These are phyloP conservation scores for Linepithema humile DNA, from an alignment of 1,140 invertebrate genomes.

Conservation along the genomic window DNA sequence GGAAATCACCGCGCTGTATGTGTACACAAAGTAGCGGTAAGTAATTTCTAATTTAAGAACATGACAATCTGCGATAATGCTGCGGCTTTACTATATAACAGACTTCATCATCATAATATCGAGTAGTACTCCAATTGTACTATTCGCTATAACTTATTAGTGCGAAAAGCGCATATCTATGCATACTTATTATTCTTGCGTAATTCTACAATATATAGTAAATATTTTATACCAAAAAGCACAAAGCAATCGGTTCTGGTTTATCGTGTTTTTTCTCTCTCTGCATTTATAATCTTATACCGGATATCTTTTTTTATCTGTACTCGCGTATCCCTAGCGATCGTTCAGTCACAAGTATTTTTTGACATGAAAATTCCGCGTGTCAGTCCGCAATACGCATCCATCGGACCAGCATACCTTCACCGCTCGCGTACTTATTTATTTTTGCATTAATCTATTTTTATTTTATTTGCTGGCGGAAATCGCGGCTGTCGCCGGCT, in stretches of 20 bases:
- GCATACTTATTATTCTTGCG: background rate
- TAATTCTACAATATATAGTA: background rate
- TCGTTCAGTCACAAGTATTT: background rate
- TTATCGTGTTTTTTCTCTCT: background rate
- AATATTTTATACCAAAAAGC: background rate
- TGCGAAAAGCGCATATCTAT: background rate
- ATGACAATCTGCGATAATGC: slow-evolving; percentile 10
- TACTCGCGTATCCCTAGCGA: background rate
- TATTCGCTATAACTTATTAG: background rate
- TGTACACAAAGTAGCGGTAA: background rate
- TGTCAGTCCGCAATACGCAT: background rate
- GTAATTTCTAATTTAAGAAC: slow-evolving; percentile 42
- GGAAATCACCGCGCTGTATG: slow-evolving; percentile 36
- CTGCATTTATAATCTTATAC: background rate
- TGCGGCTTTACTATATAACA: background rate
- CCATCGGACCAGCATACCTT: background rate
- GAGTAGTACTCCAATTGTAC: background rate
- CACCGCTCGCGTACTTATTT: slow-evolving; percentile 55
- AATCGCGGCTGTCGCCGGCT: slow-evolving; percentile 43
- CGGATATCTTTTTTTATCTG: background rate
- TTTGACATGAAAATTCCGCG: slow-evolving; percentile 1
- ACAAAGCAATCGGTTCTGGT: background rate
- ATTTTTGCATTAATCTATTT: slow-evolving; percentile 69
- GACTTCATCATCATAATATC: slow-evolving; percentile 11
- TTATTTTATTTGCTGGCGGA: slow-evolving; percentile 68